These are phyloP conservation scores for Neoseiulus cucumeris DNA, from an alignment of 1,140 invertebrate species.

Conservation along the genomic window DNA sequence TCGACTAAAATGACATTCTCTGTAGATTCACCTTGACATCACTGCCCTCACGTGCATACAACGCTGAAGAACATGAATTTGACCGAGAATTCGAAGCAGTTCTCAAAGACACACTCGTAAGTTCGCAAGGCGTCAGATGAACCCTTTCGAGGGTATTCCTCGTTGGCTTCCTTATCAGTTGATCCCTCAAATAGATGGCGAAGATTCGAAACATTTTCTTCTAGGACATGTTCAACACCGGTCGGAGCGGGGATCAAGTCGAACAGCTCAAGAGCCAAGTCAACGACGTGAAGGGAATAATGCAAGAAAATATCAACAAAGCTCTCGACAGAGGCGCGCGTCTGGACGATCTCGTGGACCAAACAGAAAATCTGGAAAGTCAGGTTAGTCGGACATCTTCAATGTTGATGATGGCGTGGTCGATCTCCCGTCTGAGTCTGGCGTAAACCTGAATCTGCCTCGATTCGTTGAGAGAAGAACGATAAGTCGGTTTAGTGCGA, in stretches of 20 bases:
- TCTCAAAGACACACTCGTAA: neutral
- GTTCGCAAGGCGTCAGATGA: neutral
- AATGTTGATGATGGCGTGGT: neutral
- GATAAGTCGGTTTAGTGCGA: neutral
- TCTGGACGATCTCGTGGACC: conserved; percentile 20
- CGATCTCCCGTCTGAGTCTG: too few relatives aligned
- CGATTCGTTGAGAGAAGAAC: too few relatives aligned
- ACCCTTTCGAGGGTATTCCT: neutral
- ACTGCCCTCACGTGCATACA: neutral
- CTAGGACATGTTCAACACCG: neutral
- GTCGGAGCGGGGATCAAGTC: neutral
- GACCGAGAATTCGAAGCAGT: neutral
- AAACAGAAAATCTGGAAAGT: conserved; percentile 21
- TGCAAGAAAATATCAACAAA: conserved; percentile 23
- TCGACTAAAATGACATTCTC: neutral
- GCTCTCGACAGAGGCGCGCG: conserved; percentile 23
- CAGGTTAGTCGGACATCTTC: conserved; percentile 14
- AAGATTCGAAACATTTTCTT: neutral
- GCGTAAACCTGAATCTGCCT: too few relatives aligned
- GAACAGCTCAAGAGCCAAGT: conserved; percentile 18
- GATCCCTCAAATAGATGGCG: too few relatives aligned
- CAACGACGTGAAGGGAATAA: conserved; percentile 22
- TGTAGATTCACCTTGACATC: neutral
- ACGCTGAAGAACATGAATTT: conserved; percentile 5
- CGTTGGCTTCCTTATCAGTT: neutral